Percentiles rank a stretch among this genome's conserved stretches.
Evolutionary conservation across 2,113 vertebrate species (phyloP).

Genomic region (Colinus virginianus): DNA sequence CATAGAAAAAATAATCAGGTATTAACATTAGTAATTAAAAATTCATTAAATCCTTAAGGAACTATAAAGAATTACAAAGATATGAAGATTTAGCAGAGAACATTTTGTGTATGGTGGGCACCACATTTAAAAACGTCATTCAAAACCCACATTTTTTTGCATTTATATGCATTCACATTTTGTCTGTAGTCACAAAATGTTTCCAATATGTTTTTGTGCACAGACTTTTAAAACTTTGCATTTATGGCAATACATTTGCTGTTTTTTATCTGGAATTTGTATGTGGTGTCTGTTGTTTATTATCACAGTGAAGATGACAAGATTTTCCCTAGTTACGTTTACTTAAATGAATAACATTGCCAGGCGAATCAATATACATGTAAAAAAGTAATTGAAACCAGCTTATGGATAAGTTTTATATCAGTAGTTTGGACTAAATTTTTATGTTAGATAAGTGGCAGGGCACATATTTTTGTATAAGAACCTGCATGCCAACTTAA

Average conservation of each 20-base stretch:
- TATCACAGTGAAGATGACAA: background rate
- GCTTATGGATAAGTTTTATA: background rate
- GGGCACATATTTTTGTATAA: background rate
- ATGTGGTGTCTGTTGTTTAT: background rate
- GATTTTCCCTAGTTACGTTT: background rate
- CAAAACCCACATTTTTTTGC: background rate
- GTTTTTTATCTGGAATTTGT: background rate
- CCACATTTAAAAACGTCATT: background rate
- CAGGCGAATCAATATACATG: background rate
- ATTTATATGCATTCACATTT: background rate
- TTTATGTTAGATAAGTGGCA: background rate
- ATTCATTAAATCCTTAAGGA: background rate
- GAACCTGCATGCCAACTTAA: background rate
- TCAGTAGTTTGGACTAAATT: background rate
- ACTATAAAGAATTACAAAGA: background rate
- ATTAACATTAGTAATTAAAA: background rate
- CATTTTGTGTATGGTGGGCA: background rate
- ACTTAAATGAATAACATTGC: background rate
- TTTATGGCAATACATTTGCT: background rate
- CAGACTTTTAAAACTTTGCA: background rate
- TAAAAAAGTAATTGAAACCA: background rate
- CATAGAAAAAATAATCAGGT: background rate
- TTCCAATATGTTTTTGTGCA: background rate
- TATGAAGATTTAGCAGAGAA: background rate
- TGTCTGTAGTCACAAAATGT: background rate